Conservation (phyloP, 2,113 vertebrate genomes). For the Melanerpes aurifrons region DNA sequence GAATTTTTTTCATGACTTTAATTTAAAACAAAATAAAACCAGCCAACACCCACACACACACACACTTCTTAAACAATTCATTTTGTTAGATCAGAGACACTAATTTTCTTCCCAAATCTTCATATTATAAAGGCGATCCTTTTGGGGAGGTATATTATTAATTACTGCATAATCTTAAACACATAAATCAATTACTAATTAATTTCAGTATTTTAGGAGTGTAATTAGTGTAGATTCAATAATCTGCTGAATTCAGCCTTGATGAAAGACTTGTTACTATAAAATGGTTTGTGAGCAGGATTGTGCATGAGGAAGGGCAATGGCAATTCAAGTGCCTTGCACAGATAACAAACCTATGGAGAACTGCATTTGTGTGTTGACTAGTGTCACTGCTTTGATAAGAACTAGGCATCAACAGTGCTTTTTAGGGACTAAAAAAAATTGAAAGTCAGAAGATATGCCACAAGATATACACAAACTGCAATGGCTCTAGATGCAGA, state of each 20-base stretch:
- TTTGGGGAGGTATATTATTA: too few relatives aligned
- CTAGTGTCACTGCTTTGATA: neutral
- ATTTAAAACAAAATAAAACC: neutral
- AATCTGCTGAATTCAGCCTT: neutral
- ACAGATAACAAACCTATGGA: neutral
- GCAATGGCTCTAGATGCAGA: neutral
- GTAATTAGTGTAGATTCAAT: neutral
- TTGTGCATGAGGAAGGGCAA: neutral
- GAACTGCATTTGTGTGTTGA: neutral
- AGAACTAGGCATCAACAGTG: neutral
- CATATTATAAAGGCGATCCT: neutral
- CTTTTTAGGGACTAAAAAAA: neutral
- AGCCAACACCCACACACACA: too few relatives aligned
- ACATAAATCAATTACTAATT: neutral
- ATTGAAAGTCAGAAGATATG: rapidly evolving
- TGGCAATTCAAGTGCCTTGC: neutral
- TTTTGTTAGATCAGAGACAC: neutral
- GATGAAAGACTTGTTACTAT: neutral
- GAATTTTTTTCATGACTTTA: neutral
- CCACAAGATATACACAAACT: neutral
- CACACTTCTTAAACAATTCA: neutral
- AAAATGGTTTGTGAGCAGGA: neutral
- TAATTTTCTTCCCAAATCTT: rapidly evolving
- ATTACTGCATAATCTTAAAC: too few relatives aligned
- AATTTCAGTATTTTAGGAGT: neutral